Evolutionary conservation across 1,140 invertebrate species (phyloP), one percentile per base, ranked within the genome.

Genomic region (Drosophila varians): DNA sequence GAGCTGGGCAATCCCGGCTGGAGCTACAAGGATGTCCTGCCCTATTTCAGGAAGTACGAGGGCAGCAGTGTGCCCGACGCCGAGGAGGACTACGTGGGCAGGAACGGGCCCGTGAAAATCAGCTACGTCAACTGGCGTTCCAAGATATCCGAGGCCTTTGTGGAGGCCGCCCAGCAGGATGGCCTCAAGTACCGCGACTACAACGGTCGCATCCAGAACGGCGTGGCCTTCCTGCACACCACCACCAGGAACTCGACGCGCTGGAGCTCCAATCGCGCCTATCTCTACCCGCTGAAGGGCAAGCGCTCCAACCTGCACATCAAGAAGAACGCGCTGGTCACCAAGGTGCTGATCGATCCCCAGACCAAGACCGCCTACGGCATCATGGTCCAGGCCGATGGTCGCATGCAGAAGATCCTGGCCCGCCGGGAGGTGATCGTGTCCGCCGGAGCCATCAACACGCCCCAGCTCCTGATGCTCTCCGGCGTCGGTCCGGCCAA

Each of bases 31-130:
- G 94, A 96, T n/a, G 94, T 97, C 0, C 77, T 96, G 4, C 95
- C 95, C 0, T 97, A 97, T 80, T 97, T 97, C 84, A 95, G 94
- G 73, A 97, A 96, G 90, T 91, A 95, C 3, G 96, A 97, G 92
- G 93, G 94, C 49, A 94, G 93, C 69, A 93, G 91, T 25, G 94
- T 95, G 7, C 92, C 93, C 0, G 90, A 92, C 43, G 91, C 92
- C 9, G 91, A 93, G 42, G 87, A 89, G 6, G 90, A 92, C 16
- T 93, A 93, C 52, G 95, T 95, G 49, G 92, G 93, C 2, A 90
- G 92, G 3, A 86, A 93, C 1, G 96, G 96, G 0, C 93, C 94
- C 0, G 87, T 91, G 0, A 91, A 90, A 36, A 70, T 91, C 2
- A 89, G 89, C 42, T 92, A 93, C 64, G 76, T 96, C 3, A 92